A percentile compares a stretch with the other conserved stretches of the same genome.
These are phyloP conservation scores for Ptychoptera albimana DNA, from an alignment of 2,888 invertebrate species.

Conservation along the genomic window DNA sequence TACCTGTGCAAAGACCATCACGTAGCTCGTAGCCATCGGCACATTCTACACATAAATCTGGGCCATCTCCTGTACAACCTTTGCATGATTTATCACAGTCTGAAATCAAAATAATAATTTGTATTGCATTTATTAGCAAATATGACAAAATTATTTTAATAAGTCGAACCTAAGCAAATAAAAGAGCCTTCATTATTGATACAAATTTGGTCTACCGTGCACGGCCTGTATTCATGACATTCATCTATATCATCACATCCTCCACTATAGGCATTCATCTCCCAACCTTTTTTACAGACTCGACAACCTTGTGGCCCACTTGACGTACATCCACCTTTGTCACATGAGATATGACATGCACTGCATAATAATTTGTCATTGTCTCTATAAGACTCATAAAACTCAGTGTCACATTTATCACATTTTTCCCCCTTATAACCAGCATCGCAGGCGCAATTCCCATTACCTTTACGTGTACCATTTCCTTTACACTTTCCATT, in stretches of 20 bases:
- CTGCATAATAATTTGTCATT: conserved; percentile 58
- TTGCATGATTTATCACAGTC: conserved; percentile 73
- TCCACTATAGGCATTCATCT: conserved; percentile 51
- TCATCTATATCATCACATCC: conserved; percentile 81
- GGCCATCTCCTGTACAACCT: conserved; percentile 77
- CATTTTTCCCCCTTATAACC: conserved; percentile 72
- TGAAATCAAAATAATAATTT: conserved; percentile 14
- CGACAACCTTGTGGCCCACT: conserved; percentile 45
- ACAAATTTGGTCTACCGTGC: conserved; percentile 61
- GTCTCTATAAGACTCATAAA: conserved; percentile 59
- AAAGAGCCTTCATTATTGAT: conserved; percentile 77
- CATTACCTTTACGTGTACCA: conserved; percentile 86
- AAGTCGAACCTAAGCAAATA: conserved; percentile 37
- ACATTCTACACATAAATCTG: conserved; percentile 78
- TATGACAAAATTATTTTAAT: conserved; percentile 19
- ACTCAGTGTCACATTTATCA: conserved; percentile 55
- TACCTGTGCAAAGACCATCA: conserved; percentile 63
- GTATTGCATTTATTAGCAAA: conserved; percentile 3
- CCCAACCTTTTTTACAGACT: conserved; percentile 53
- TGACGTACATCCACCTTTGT: conserved; percentile 51
- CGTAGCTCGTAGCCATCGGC: conserved; percentile 52
- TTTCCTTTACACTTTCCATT: conserved; percentile 70
- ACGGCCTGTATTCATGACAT: conserved; percentile 43
- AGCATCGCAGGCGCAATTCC: conserved; percentile 68
- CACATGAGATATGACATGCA: conserved; percentile 63